Percentiles rank a stretch among this genome's conserved stretches.
These are phyloP conservation scores for Spodoptera picta DNA, from an alignment of 2,888 invertebrate species.

Conservation along the genomic window DNA sequence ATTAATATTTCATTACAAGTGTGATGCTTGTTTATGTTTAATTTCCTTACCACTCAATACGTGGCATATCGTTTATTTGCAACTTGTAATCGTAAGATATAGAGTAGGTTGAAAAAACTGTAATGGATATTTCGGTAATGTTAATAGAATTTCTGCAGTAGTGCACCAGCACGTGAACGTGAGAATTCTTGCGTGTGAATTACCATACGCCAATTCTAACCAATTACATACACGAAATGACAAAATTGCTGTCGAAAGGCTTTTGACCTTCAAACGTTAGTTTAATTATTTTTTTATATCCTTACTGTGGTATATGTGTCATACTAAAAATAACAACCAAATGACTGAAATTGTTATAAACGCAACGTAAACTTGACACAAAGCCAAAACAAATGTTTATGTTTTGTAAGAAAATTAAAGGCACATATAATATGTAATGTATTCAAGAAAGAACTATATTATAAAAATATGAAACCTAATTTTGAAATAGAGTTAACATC, in stretches of 20 bases:
- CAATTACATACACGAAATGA: slow-evolving; percentile 72
- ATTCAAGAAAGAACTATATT: too few relatives aligned
- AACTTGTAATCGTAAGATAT: slow-evolving; percentile 27
- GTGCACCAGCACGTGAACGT: slow-evolving; percentile 50
- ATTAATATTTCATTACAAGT: slow-evolving; percentile 37
- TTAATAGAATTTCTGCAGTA: slow-evolving; percentile 39
- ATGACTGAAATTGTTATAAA: too few relatives aligned
- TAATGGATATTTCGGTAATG: slow-evolving; percentile 48
- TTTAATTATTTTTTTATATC: slow-evolving; percentile 11
- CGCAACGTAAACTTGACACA: too few relatives aligned
- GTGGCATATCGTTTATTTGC: slow-evolving; percentile 30
- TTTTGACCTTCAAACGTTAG: slow-evolving; percentile 67
- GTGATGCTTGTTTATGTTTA: slow-evolving; percentile 28
- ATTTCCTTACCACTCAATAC: slow-evolving; percentile 34
- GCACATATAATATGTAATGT: too few relatives aligned
- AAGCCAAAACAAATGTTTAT: too few relatives aligned
- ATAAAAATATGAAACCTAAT: too few relatives aligned
- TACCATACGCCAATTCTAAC: slow-evolving; percentile 65
- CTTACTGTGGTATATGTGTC: too few relatives aligned
- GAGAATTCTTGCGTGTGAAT: slow-evolving; percentile 70
- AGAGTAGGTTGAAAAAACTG: slow-evolving; percentile 29
- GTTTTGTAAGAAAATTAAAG: too few relatives aligned
- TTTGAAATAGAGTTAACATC: too few relatives aligned
- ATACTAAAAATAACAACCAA: too few relatives aligned
- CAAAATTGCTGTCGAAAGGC: slow-evolving; percentile 72